Evolutionary conservation across 1,140 invertebrate species (phyloP), one percentile per base, ranked within the genome.

Genomic region (Drusus annulatus): DNA sequence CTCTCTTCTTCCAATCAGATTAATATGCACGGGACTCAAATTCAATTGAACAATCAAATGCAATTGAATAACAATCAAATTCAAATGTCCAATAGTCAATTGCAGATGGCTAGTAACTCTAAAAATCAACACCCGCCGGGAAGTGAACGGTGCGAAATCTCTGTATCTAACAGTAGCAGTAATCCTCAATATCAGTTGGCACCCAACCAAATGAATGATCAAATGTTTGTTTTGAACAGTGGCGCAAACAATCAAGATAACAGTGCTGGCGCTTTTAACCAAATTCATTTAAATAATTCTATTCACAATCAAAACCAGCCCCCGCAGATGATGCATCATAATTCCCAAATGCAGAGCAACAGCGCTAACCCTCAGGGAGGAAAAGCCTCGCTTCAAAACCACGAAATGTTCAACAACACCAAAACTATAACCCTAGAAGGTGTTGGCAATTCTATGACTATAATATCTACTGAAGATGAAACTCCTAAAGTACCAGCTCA

Each of bases 1-100:
- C 83, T 88, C 6, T 88, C 86, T 80, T 83, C 85, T 19, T 85
- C 89, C 73, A 88, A 87, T 82, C 88, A 88, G 85, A 86, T 90
- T 73, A 87, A 79, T 79, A 25, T 80, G 31, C 52, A 78, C 7
- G 79, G 71, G 15, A 78, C 80, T 76, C 77, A 79, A 58, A 74
- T 80, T 28, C 77, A 71, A 79, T 45, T 80, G 23, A 79, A 60
- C 45, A 79, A 79, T 79, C 79, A 77, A 77, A 76, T 77, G 62
- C 78, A 80, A 52, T 51, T 76, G 36, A 76, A 76, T n/a, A 62
- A 25, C 31, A 76, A 80, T 23, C 73, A 76, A 80, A 80, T 80
- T 17, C 76, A 77, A 60, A 65, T 77, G 31, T 25, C 36, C 25
- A 79, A 79, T 19, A 74, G 25, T 60, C 77, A 79, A 71, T 6